Conservation (phyloP, 2,888 invertebrate species). For the Andrena bicolor region DNA sequence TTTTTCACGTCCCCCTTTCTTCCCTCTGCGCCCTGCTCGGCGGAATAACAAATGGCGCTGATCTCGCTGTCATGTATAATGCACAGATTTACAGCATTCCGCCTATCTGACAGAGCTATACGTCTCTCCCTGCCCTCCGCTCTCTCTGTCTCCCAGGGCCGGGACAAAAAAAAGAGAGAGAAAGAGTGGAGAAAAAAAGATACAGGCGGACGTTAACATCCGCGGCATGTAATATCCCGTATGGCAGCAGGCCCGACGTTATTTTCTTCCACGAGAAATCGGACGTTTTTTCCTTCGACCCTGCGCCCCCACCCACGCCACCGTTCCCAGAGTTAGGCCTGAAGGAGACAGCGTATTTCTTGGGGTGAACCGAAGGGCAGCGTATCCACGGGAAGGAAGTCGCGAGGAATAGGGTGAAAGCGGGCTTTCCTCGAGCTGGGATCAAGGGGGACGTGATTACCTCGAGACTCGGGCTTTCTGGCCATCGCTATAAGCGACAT, state of each 20-base stretch:
- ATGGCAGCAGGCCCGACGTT: constrained; percentile 68
- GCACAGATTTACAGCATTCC: constrained; percentile 78
- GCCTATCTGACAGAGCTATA: constrained; percentile 70
- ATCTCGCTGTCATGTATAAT: constrained; percentile 77
- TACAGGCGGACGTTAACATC: constrained; percentile 65
- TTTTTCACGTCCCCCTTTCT: constrained; percentile 70
- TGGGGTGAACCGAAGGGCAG: not conserved
- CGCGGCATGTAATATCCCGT: constrained; percentile 74
- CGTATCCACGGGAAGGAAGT: constrained; percentile 7
- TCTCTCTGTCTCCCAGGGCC: constrained; percentile 18
- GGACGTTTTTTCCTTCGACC: constrained; percentile 36
- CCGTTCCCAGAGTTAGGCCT: constrained; percentile 6
- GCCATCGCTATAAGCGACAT: constrained; percentile 67
- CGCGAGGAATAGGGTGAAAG: constrained; percentile 56
- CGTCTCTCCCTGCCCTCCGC: constrained; percentile 33
- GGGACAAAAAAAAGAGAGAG: not conserved
- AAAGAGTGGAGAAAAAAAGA: constrained; percentile 27
- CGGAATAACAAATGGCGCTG: constrained; percentile 73
- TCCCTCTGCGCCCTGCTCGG: constrained; percentile 29
- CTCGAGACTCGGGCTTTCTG: constrained; percentile 63
- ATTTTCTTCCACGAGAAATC: constrained; percentile 74
- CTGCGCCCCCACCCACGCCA: constrained; percentile 15
- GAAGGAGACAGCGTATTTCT: constrained; percentile 35
- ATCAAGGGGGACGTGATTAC: constrained; percentile 60
- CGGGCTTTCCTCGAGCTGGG: constrained; percentile 38